phyloP scores from a whole-genome alignment of 2,113 vertebrate species.

The Pyrgilauda ruficollis region DNA sequence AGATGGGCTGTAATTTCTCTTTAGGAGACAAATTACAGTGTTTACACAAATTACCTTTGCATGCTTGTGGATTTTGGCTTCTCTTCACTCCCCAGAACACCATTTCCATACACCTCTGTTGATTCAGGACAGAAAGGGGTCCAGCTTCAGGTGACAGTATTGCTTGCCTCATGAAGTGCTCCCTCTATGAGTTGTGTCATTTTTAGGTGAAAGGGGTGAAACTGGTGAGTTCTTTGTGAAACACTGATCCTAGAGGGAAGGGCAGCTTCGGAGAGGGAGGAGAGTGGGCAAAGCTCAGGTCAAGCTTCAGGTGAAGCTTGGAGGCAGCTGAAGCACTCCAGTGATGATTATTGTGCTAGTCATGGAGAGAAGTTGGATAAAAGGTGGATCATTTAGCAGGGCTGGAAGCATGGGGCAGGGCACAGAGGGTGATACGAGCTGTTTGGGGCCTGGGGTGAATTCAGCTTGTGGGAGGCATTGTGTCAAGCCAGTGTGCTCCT shows the following conservation, averaged over 20 bases:
- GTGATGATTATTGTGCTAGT: neutral
- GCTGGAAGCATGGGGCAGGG: neutral
- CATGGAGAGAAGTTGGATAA: neutral
- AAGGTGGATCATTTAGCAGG: neutral
- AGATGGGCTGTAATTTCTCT: neutral
- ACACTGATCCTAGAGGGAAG: neutral
- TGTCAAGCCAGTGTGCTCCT: neutral
- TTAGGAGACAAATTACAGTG: neutral
- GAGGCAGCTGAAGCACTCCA: neutral
- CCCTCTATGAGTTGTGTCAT: neutral
- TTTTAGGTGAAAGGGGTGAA: neutral
- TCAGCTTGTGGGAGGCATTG: neutral
- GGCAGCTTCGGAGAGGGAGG: neutral
- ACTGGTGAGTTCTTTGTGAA: neutral
- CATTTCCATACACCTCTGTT: neutral
- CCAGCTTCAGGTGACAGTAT: neutral
- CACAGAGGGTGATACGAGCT: rapidly evolving
- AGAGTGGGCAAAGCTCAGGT: neutral
- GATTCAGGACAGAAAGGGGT: neutral
- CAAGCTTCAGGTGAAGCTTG: neutral
- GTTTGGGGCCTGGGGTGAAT: neutral
- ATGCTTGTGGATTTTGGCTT: neutral
- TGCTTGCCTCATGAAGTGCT: rapidly evolving
- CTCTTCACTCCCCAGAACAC: neutral
- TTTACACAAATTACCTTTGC: neutral